phyloP scores from a whole-genome alignment of 2,888 invertebrate genomes.

The Phrixothrix hirtus region DNA sequence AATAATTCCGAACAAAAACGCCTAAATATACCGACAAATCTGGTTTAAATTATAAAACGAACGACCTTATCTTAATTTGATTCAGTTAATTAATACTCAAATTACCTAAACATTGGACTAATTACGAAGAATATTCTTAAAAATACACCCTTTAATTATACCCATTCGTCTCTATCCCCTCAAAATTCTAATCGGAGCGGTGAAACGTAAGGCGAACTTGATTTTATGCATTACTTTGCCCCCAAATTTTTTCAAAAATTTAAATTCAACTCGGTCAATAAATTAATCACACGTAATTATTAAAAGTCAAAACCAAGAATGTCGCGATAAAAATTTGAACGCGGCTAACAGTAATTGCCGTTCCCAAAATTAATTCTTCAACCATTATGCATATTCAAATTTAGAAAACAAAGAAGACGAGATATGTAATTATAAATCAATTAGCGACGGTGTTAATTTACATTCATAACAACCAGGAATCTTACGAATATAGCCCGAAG shows the following conservation, averaged over 20 bases:
- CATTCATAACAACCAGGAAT: slow-evolving; percentile 8
- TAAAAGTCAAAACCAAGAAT: too few relatives aligned
- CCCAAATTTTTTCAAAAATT: not conserved
- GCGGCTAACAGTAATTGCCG: not conserved
- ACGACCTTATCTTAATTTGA: slow-evolving; percentile 45
- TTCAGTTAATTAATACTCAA: slow-evolving; percentile 49
- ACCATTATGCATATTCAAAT: slow-evolving; percentile 17
- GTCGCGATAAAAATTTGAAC: not conserved
- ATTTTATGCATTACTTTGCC: too few relatives aligned
- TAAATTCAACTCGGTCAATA: too few relatives aligned
- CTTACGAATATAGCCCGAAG: slow-evolving; percentile 22
- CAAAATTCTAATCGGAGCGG: slow-evolving; percentile 3
- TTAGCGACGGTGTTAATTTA: slow-evolving; percentile 17
- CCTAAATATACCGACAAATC: not conserved
- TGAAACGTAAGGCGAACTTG: slow-evolving; percentile 2
- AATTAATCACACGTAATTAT: not conserved
- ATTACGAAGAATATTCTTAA: slow-evolving; percentile 48
- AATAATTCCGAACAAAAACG: slow-evolving; percentile 1
- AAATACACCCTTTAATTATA: slow-evolving; percentile 46
- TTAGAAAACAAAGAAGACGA: slow-evolving; percentile 16
- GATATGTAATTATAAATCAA: slow-evolving; percentile 25
- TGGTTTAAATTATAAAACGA: slow-evolving; percentile 10
- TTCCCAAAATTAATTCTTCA: not conserved
- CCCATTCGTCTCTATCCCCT: slow-evolving; percentile 32
- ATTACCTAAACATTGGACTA: slow-evolving; percentile 48